Percentiles rank a stretch among this genome's conserved stretches.
Evolutionary conservation across 2,797 vertebrate genomes (phyloP).

Genomic region (Austrolebias charrua): DNA sequence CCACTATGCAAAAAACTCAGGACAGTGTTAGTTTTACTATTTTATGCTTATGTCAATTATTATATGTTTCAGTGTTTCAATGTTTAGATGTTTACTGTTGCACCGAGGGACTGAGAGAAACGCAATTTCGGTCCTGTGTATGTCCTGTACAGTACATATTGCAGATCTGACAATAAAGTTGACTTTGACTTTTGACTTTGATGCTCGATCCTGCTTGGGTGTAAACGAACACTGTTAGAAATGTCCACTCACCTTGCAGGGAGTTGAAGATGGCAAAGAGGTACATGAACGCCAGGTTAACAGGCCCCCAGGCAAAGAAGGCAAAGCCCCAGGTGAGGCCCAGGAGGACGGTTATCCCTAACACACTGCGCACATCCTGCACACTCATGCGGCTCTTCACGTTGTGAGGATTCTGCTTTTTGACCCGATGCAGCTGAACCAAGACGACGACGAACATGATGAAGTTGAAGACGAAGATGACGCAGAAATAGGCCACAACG

Average conservation of each 20-base stretch:
- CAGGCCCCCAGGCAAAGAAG: slow-evolving; percentile 92
- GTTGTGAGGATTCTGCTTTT: slow-evolving; percentile 91
- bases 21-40: too few relatives aligned
- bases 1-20: too few relatives aligned
- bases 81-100: too few relatives aligned
- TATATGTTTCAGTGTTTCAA: too few relatives aligned
- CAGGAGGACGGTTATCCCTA: slow-evolving; percentile 89
- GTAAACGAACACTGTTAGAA: too few relatives aligned
- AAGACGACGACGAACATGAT: slow-evolving; percentile 95
- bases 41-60: too few relatives aligned
- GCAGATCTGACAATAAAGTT: too few relatives aligned
- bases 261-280: slow-evolving; percentile 96
- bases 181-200: too few relatives aligned
- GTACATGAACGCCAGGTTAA: slow-evolving; percentile 91
- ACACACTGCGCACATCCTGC: slow-evolving; percentile 86
- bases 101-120: too few relatives aligned
- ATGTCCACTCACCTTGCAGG: slow-evolving; percentile 85
- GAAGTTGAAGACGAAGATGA: slow-evolving; percentile 90
- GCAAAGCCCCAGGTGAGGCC: slow-evolving; percentile 98
- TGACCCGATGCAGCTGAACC: slow-evolving; percentile 91
- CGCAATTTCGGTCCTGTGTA: too few relatives aligned
- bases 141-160: too few relatives aligned
- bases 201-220: too few relatives aligned
- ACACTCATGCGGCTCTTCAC: slow-evolving; percentile 81
- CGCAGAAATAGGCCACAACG: slow-evolving; percentile 92